Evolutionary conservation across 1,140 invertebrate genomes (phyloP).

Genomic region (Zaprionus davidi): DNA sequence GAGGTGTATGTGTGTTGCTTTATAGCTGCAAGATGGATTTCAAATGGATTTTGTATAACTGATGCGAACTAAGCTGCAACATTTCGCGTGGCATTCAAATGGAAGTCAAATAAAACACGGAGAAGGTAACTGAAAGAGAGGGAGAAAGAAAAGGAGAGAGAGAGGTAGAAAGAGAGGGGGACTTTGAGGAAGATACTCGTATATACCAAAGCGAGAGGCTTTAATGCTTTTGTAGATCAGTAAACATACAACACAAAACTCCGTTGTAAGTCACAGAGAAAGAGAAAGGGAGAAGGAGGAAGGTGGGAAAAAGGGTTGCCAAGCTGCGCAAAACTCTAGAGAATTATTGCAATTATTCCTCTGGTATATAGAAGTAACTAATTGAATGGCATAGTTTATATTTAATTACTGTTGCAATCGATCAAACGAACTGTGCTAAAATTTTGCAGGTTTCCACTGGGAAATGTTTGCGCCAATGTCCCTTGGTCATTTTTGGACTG

Average conservation of each 20-base stretch:
- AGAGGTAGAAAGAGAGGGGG: background rate
- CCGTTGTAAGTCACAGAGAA: background rate
- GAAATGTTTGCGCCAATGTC: background rate
- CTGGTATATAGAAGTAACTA: background rate
- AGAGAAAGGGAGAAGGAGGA: background rate
- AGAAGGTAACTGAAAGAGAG: background rate
- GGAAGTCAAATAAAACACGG: background rate
- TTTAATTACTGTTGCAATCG: constrained; percentile 1
- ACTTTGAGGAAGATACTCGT: background rate
- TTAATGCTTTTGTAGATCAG: background rate
- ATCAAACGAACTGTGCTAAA: background rate
- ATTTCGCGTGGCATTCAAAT: background rate
- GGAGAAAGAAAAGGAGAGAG: background rate
- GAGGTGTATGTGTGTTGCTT: background rate
- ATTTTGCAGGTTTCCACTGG: background rate
- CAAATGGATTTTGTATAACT: constrained; percentile 3
- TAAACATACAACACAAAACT: background rate
- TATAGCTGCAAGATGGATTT: background rate
- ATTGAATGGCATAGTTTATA: background rate
- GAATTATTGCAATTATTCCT: background rate
- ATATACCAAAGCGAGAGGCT: no score
- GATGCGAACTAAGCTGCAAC: background rate
- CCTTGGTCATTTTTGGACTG: constrained; percentile 7
- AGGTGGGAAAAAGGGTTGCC: background rate
- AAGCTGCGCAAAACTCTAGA: background rate